Evolutionary conservation across 2,888 invertebrate species (phyloP).

Genomic region (Ashinkailepas kermadecensis): DNA sequence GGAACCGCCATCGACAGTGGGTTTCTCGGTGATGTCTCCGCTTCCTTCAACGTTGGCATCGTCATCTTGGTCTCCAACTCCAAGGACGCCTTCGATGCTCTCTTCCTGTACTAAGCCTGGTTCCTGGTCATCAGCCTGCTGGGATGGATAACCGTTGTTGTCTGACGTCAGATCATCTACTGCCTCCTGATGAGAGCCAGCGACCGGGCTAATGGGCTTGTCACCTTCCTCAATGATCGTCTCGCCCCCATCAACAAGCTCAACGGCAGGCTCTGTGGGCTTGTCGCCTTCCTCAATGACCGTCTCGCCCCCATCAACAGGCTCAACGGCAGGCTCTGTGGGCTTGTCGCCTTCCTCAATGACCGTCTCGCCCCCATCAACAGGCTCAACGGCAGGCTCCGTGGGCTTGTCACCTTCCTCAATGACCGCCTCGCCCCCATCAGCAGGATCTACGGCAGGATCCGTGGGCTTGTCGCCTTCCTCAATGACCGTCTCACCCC

Average conservation of each 20-base stretch:
- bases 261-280: conserved; percentile 18
- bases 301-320: background rate
- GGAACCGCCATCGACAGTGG: conserved; percentile 26
- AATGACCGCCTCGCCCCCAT: background rate
- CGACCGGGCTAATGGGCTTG: background rate
- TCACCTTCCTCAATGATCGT: background rate
- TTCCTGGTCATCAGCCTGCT: background rate
- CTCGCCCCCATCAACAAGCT: background rate
- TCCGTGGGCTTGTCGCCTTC: background rate
- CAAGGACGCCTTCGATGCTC: background rate
- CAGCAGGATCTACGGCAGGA: background rate
- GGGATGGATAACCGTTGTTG: background rate
- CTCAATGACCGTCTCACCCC: background rate
- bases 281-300: conserved; percentile 11
- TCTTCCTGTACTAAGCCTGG: background rate
- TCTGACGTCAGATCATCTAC: background rate
- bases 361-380: background rate
- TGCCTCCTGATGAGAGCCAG: background rate
- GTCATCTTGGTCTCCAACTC: background rate
- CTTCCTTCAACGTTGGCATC: background rate
- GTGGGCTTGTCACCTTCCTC: conserved; percentile 18
- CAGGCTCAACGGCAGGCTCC: background rate
- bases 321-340: conserved; percentile 1
- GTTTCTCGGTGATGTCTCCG: background rate
- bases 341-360: background rate